A percentile compares a stretch with the other conserved stretches of the same genome.
These are phyloP conservation scores for Pseudomyrmex concolor DNA, from an alignment of 1,140 invertebrate species.

Conservation along the genomic window DNA sequence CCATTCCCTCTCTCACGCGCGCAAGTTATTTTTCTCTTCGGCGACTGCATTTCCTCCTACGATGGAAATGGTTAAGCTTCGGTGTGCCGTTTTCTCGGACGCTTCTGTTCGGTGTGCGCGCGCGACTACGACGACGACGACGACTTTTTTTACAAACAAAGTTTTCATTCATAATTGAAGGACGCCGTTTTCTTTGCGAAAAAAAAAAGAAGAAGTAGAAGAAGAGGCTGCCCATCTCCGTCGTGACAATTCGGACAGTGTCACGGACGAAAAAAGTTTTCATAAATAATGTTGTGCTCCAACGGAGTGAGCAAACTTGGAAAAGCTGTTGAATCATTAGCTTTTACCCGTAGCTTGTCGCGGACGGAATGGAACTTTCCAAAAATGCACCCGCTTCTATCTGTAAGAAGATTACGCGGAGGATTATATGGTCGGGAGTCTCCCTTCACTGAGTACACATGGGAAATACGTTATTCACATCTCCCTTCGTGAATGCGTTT, in stretches of 20 bases:
- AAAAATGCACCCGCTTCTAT: neutral
- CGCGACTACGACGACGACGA: neutral
- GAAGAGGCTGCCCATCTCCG: neutral
- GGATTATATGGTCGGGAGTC: slow-evolving; percentile 26
- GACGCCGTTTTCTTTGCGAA: neutral
- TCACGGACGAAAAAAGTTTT: neutral
- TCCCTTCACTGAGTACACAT: slow-evolving; percentile 44
- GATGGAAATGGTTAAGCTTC: slow-evolving; percentile 31
- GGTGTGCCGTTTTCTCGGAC: neutral
- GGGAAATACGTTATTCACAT: slow-evolving; percentile 52
- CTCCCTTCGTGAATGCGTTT: neutral
- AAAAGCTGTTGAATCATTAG: slow-evolving; percentile 33
- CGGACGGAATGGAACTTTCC: slow-evolving; percentile 15
- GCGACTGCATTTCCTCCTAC: neutral
- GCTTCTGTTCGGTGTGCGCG: neutral
- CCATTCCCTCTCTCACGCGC: neutral
- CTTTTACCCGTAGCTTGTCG: neutral
- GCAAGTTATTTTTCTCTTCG: neutral
- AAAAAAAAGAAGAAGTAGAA: neutral
- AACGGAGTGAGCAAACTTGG: neutral
- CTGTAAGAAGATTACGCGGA: slow-evolving; percentile 41
- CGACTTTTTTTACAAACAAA: neutral
- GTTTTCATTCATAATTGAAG: slow-evolving; percentile 42
- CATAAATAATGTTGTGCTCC: neutral
- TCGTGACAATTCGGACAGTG: neutral